A percentile compares a stretch with the other conserved stretches of the same genome.
phyloP scores from a whole-genome alignment of 2,888 invertebrate genomes.

The Spodoptera littoralis region DNA sequence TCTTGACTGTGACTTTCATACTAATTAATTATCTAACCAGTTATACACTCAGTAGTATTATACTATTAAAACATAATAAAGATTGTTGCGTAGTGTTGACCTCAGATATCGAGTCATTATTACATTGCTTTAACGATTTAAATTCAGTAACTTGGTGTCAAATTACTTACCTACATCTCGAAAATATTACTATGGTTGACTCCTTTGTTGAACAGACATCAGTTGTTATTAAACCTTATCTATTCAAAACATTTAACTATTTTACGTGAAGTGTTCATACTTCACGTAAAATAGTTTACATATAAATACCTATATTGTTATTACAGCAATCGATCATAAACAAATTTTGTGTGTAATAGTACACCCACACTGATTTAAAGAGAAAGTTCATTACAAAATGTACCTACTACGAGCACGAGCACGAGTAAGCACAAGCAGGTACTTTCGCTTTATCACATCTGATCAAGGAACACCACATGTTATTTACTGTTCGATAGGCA shows the following conservation, averaged over 20 bases:
- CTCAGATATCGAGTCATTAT: constrained; percentile 12
- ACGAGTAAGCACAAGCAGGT: constrained; percentile 46
- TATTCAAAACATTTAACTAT: too few relatives aligned
- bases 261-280: too few relatives aligned
- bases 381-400: constrained; percentile 67
- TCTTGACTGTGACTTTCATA: constrained; percentile 25
- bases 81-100: constrained; percentile 11
- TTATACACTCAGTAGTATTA: constrained; percentile 9
- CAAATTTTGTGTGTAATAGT: constrained; percentile 48
- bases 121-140: neutral
- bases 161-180: neutral
- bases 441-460: constrained; percentile 66
- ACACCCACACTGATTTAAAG: constrained; percentile 63
- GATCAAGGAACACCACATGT: constrained; percentile 48
- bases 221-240: too few relatives aligned
- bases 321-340: constrained; percentile 54
- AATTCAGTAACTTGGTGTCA: too few relatives aligned
- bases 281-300: neutral
- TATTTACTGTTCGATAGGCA: constrained; percentile 44
- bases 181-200: neutral
- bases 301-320: constrained; percentile 12
- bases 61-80: constrained; percentile 20
- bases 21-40: constrained; percentile 38
- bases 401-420: constrained; percentile 36
- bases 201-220: too few relatives aligned